These are phyloP conservation scores for Apotomis capreana DNA, from an alignment of 2,888 invertebrate genomes.

Conservation along the genomic window DNA sequence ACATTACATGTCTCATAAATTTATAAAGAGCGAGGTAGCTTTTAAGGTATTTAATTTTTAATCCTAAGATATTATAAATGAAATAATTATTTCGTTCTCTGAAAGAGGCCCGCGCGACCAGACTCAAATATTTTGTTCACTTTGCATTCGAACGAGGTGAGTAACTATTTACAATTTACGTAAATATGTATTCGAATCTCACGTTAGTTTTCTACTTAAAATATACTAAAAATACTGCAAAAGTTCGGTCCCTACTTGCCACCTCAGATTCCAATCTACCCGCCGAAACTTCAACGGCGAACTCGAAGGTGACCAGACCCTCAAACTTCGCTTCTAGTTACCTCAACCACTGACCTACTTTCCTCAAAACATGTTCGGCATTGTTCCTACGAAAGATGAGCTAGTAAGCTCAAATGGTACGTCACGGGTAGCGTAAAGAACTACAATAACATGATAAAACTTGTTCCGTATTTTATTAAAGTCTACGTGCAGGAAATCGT, in stretches of 20 bases:
- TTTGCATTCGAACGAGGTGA: no score
- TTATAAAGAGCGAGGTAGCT: no score
- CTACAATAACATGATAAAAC: conserved; percentile 51
- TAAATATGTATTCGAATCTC: no score
- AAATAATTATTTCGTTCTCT: no score
- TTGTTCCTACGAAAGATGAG: conserved; percentile 17
- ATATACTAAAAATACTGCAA: no score
- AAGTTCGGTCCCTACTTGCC: background rate
- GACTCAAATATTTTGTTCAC: no score
- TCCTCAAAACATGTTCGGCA: conserved; percentile 20
- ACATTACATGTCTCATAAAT: no score
- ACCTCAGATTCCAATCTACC: background rate
- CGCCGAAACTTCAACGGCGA: background rate
- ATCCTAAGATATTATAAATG: no score
- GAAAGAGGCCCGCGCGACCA: no score
- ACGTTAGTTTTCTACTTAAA: no score
- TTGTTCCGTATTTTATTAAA: conserved; percentile 52
- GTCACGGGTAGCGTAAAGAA: conserved; percentile 42
- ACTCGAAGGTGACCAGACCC: conserved; percentile 1
- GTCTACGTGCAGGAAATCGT: conserved; percentile 50
- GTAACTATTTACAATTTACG: no score
- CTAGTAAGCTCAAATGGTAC: conserved; percentile 33
- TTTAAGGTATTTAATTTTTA: no score
- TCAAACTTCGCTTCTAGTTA: conserved; percentile 17
- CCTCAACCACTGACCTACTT: conserved; percentile 36